Evolutionary conservation across 2,113 vertebrate genomes (phyloP).

Genomic region (Hippocampus barbouri): DNA sequence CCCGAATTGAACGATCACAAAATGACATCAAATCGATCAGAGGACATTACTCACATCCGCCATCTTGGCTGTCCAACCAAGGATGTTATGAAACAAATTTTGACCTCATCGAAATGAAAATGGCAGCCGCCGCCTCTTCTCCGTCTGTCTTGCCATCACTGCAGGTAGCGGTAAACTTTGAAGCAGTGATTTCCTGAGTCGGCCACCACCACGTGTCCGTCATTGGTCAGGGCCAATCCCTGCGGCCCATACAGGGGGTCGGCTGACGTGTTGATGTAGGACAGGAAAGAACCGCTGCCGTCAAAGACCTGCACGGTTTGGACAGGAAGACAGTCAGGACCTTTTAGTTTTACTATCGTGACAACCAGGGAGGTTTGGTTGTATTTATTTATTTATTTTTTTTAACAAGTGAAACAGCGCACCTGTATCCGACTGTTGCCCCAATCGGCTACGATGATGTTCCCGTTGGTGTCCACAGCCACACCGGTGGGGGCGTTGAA

Average conservation of each 20-base stretch:
- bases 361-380: not conserved
- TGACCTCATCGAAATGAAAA: not conserved
- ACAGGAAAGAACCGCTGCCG: constrained; percentile 91
- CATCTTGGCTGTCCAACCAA: not conserved
- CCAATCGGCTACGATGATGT: constrained; percentile 98
- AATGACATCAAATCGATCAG: not conserved
- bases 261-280: constrained; percentile 96
- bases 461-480: constrained; percentile 90
- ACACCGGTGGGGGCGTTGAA: constrained; percentile 97
- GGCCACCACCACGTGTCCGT: constrained; percentile 94
- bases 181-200: constrained; percentile 99
- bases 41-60: not conserved
- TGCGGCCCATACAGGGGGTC: constrained; percentile 95
- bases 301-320: constrained; percentile 83
- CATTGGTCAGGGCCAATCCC: constrained; percentile 90
- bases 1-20: not conserved
- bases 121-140: not conserved
- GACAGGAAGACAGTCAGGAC: not conserved
- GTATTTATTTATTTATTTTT: too few relatives aligned
- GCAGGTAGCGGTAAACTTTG: constrained; percentile 96
- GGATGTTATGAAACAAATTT: not conserved
- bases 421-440: constrained; percentile 98
- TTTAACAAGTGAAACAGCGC: constrained; percentile 5
- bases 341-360: not conserved
- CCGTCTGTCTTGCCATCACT: constrained; percentile 68